phyloP scores from a whole-genome alignment of 2,113 vertebrate genomes.

The Ochotona princeps region DNA sequence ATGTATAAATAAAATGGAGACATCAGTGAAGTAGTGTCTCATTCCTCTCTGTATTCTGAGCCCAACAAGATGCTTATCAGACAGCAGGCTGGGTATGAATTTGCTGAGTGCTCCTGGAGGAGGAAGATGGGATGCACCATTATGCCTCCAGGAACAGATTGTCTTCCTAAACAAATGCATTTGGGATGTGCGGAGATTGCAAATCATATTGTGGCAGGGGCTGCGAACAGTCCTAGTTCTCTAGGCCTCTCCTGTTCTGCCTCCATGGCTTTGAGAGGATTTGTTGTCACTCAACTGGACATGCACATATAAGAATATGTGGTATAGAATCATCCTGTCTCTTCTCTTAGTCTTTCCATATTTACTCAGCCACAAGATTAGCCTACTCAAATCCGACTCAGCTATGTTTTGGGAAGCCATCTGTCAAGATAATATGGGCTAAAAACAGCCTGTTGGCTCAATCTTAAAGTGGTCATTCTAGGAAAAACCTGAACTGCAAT shows the following conservation, averaged over 20 bases:
- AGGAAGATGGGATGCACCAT: not conserved
- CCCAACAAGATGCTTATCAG: not conserved
- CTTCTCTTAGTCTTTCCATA: not conserved
- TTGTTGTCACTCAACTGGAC: not conserved
- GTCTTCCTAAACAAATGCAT: not conserved
- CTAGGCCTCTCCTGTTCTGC: not conserved
- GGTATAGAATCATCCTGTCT: not conserved
- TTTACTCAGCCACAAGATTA: not conserved
- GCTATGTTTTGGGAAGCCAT: not conserved
- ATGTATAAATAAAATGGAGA: not conserved
- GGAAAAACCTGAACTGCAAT: not conserved
- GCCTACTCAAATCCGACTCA: not conserved
- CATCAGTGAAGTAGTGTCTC: not conserved
- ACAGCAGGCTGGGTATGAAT: not conserved
- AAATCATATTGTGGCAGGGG: not conserved
- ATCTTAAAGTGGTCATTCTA: not conserved
- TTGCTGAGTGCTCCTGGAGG: not conserved
- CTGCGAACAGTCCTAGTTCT: not conserved
- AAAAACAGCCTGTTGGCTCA: not conserved
- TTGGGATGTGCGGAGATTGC: not conserved
- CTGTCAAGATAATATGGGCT: not conserved
- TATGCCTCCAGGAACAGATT: not conserved
- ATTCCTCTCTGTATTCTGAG: not conserved
- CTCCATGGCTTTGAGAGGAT: not conserved
- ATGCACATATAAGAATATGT: not conserved